Conservation (phyloP, 2,113 vertebrate genomes). For the Peromyscus polionotus region DNA sequence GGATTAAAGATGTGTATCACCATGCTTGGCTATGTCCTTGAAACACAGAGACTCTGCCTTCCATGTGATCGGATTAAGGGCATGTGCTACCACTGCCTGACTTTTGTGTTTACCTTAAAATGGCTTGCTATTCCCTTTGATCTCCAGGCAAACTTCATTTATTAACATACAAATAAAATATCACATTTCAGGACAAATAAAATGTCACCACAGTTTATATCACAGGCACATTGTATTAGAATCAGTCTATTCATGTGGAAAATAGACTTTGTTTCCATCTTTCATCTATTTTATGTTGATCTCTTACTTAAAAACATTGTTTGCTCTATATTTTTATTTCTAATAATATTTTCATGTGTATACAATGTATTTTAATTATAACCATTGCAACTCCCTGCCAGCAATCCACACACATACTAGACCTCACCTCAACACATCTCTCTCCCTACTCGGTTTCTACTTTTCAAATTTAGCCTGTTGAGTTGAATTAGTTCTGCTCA, state of each 20-base stretch:
- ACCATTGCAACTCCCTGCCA: neutral
- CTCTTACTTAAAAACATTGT: slow-evolving; percentile 1
- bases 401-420: neutral
- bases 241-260: neutral
- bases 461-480: neutral
- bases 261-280: slow-evolving; percentile 7
- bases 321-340: neutral
- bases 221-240: neutral
- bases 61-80: too few species aligned
- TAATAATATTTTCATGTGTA: neutral
- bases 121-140: too few species aligned
- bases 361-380: neutral
- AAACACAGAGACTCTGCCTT: too few species aligned
- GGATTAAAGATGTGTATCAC: too few species aligned
- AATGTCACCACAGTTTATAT: neutral
- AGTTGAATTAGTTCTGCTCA: neutral
- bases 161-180: too few species aligned
- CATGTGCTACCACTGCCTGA: too few species aligned
- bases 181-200: too few species aligned
- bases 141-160: too few species aligned
- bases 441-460: neutral
- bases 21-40: too few species aligned
- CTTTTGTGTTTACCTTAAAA: too few species aligned
- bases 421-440: neutral
- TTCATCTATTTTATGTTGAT: neutral